phyloP scores from a whole-genome alignment of 2,113 vertebrate genomes.

The Willisornis vidua region DNA sequence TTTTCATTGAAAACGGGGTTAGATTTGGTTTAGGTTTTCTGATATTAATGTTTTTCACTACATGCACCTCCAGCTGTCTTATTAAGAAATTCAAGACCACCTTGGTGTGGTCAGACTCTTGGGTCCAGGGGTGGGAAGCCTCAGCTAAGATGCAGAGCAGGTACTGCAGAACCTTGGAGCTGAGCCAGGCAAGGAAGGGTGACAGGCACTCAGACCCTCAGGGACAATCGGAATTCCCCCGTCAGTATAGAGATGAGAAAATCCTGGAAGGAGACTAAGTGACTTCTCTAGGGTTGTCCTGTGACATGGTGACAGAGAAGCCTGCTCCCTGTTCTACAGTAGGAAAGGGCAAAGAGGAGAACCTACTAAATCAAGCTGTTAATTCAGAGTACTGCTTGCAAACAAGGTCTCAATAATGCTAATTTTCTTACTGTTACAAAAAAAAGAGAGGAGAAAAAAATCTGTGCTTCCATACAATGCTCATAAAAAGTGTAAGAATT shows the following conservation, averaged over 20 bases:
- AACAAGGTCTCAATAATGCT: not conserved
- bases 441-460: not conserved
- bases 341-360: not conserved
- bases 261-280: not conserved
- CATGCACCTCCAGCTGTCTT: not conserved
- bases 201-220: not conserved
- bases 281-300: not conserved
- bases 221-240: rapidly evolving
- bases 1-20: not conserved
- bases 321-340: not conserved
- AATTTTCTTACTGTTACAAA: not conserved
- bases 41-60: not conserved
- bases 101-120: not conserved
- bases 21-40: not conserved
- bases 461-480: not conserved
- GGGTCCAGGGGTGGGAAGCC: not conserved
- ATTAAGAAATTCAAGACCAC: not conserved
- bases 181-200: not conserved
- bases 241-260: not conserved
- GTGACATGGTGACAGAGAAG: not conserved
- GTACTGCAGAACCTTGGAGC: not conserved
- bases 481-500: not conserved
- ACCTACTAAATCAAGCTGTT: not conserved
- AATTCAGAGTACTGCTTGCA: not conserved
- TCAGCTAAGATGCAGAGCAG: not conserved